A percentile compares a stretch with the other conserved stretches of the same genome.
These are phyloP conservation scores for Melanotaenia boesemani DNA, from an alignment of 2,797 vertebrate genomes.

Conservation along the genomic window DNA sequence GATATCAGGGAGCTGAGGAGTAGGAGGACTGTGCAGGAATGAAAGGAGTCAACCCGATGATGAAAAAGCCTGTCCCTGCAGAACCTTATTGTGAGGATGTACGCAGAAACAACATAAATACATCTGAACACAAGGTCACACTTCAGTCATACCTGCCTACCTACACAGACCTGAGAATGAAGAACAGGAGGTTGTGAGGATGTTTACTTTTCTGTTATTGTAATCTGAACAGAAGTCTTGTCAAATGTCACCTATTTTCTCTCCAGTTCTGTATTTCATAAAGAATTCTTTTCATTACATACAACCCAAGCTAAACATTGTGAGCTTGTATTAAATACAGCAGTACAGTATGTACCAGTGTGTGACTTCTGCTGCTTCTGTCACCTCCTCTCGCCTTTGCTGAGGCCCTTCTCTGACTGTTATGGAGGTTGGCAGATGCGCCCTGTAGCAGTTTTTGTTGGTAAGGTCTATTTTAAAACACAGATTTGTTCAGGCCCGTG, in stretches of 20 bases:
- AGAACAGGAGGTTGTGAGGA: constrained; percentile 14
- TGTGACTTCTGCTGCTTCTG: constrained; percentile 48
- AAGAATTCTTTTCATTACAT: constrained; percentile 19
- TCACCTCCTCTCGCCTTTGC: constrained; percentile 40
- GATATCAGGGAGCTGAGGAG: constrained; percentile 34
- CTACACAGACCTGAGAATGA: constrained; percentile 28
- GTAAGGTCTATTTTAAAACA: constrained; percentile 74
- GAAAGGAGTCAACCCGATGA: constrained; percentile 37
- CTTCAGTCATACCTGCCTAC: constrained; percentile 18
- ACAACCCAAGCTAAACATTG: constrained; percentile 2
- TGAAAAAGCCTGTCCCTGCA: constrained; percentile 55
- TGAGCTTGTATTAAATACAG: constrained; percentile 21
- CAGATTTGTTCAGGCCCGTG: constrained; percentile 59
- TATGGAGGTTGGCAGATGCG: constrained; percentile 66
- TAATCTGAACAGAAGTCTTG: constrained; percentile 9
- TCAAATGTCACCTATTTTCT: constrained; percentile 19
- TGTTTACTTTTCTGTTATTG: constrained; percentile 5
- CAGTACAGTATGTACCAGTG: constrained; percentile 49
- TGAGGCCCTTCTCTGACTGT: constrained; percentile 60
- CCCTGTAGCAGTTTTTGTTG: constrained; percentile 52
- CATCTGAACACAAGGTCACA: constrained; percentile 39
- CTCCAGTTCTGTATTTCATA: constrained; percentile 11
- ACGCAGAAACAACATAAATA: constrained; percentile 42
- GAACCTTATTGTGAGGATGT: constrained; percentile 38
- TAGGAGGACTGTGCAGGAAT: constrained; percentile 36